These are phyloP conservation scores for Acinonyx jubatus DNA, from an alignment of 2,113 vertebrate species.

Conservation along the genomic window DNA sequence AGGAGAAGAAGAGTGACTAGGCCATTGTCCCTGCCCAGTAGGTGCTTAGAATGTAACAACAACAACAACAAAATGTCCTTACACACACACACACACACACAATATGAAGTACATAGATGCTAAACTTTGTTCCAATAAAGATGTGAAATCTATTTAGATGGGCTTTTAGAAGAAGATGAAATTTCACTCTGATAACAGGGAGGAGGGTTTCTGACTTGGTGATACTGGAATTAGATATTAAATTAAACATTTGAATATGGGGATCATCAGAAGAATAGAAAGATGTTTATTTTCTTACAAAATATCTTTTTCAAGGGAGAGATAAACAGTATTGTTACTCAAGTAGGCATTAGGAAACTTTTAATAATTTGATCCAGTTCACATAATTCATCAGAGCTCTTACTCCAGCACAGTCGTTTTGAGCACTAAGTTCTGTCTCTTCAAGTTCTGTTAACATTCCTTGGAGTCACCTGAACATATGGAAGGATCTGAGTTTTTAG, in stretches of 20 bases:
- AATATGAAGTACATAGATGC: not conserved
- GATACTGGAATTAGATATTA: conserved; percentile 8
- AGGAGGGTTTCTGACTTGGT: not conserved
- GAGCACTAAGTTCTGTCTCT: not conserved
- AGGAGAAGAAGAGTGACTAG: not conserved
- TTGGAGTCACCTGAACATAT: conserved; percentile 14
- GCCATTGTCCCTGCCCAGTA: not conserved
- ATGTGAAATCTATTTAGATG: not conserved
- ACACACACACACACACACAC: not conserved
- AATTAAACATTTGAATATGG: not conserved
- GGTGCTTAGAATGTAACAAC: not conserved
- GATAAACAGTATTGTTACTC: not conserved
- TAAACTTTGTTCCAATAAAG: not conserved
- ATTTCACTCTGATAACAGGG: not conserved
- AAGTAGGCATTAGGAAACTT: not conserved
- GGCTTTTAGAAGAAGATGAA: not conserved
- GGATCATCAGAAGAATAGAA: not conserved
- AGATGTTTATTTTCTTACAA: not conserved
- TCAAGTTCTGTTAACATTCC: conserved; percentile 3
- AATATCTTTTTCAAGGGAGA: not conserved
- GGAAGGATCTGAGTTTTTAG: not conserved
- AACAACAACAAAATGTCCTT: not conserved
- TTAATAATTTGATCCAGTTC: not conserved
- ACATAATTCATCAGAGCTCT: not conserved
- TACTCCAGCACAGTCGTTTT: not conserved